Conservation (phyloP, 1,140 invertebrate species). For the Luehdorfia chinensis region DNA sequence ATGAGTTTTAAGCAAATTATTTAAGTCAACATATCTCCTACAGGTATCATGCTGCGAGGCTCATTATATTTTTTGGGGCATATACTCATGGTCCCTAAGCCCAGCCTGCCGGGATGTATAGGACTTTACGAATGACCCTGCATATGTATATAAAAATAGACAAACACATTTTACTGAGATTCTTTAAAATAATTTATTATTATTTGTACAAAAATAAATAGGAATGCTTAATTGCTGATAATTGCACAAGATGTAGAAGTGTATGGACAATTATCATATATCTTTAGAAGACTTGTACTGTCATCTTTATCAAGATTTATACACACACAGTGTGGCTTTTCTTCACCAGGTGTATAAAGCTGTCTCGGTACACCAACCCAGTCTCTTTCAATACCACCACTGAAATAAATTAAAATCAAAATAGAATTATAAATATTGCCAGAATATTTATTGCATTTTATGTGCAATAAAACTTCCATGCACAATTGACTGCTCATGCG, state of each 20-base stretch:
- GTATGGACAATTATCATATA: constrained; percentile 79
- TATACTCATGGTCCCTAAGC: too few species aligned
- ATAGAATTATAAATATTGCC: constrained; percentile 1
- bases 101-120: too few species aligned
- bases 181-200: not conserved
- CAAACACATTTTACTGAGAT: too few species aligned
- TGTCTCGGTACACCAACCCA: constrained; percentile 93
- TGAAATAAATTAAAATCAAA: constrained; percentile 59
- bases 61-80: too few species aligned
- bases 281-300: constrained; percentile 75
- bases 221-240: not conserved
- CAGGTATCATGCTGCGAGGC: too few species aligned
- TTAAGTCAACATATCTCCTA: too few species aligned
- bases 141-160: too few species aligned
- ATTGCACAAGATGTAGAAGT: constrained; percentile 39
- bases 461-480: too few species aligned
- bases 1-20: too few species aligned
- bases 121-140: too few species aligned
- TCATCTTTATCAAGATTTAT: constrained; percentile 77
- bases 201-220: not conserved
- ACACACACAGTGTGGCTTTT: constrained; percentile 88
- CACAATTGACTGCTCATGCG: too few species aligned
- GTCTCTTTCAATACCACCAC: constrained; percentile 89
- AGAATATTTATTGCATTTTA: too few species aligned
- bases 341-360: constrained; percentile 81